Conservation (phyloP, 2,113 vertebrate genomes). For the Genyomyrus donnyi region DNA sequence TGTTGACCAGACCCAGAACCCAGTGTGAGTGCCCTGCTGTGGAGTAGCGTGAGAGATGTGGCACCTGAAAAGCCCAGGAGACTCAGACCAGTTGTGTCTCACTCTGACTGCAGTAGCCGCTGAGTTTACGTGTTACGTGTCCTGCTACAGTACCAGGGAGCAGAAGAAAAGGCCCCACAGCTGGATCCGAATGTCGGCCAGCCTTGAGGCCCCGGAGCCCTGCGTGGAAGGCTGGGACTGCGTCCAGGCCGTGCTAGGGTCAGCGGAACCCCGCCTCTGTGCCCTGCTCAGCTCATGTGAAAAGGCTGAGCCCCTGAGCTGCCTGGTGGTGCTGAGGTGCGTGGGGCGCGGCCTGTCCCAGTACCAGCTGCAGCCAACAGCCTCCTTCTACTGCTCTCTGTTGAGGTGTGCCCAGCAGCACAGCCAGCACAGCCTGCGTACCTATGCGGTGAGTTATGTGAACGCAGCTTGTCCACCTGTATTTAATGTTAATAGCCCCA, state of each 20-base stretch:
- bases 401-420: constrained; percentile 36
- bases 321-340: constrained; percentile 38
- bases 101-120: background rate
- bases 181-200: constrained; percentile 9
- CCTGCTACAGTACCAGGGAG: background rate
- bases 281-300: constrained; percentile 37
- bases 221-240: background rate
- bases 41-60: too few relatives aligned
- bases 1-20: constrained; percentile 9
- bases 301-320: constrained; percentile 29
- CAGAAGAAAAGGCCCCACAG: constrained; percentile 21
- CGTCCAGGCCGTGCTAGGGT: constrained; percentile 32
- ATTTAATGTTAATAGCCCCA: background rate
- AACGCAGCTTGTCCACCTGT: background rate
- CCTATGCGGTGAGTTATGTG: constrained; percentile 30
- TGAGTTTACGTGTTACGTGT: background rate
- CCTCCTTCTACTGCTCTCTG: constrained; percentile 31
- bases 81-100: background rate
- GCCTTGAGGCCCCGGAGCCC: background rate
- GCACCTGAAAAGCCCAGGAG: background rate
- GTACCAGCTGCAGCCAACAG: constrained; percentile 9
- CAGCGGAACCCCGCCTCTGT: constrained; percentile 39
- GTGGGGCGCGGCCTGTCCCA: constrained; percentile 28
- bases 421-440: constrained; percentile 43
- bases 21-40: constrained; percentile 6